Percentiles rank a stretch among this genome's conserved stretches.
Conservation (phyloP, 2,888 invertebrate genomes). For the Uropetala carovei region DNA sequence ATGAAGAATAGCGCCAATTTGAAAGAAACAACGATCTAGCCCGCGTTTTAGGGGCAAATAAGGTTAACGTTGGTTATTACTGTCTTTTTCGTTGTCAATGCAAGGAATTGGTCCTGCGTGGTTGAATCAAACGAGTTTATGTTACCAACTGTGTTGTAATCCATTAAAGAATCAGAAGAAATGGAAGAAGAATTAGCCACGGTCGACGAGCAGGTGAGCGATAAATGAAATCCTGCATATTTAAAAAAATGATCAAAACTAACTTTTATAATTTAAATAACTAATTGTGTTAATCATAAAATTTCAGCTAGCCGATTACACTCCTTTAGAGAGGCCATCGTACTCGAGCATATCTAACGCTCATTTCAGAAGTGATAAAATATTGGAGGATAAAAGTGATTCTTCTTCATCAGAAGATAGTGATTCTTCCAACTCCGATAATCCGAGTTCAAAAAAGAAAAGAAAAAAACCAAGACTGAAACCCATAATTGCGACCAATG, state of each 20-base stretch:
- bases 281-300: background rate
- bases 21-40: background rate
- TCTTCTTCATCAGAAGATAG: constrained; percentile 77
- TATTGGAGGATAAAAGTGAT: constrained; percentile 76
- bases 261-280: background rate
- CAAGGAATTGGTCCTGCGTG: too few species aligned
- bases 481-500: background rate
- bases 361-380: constrained; percentile 53
- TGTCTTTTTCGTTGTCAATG: background rate
- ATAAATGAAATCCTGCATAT: background rate
- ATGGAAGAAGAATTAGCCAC: constrained; percentile 46
- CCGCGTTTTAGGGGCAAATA: constrained; percentile 10
- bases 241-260: background rate
- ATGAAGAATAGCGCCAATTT: background rate
- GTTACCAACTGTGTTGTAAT: background rate
- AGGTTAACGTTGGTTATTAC: background rate
- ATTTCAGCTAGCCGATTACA: constrained; percentile 75
- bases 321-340: constrained; percentile 79
- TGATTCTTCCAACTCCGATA: constrained; percentile 80
- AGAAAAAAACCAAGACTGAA: constrained; percentile 62
- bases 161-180: background rate
- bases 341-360: constrained; percentile 71
- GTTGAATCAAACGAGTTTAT: background rate
- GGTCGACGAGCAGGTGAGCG: constrained; percentile 43
- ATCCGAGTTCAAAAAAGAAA: constrained; percentile 75